Evolutionary conservation across 2,113 vertebrate species (phyloP).

Genomic region (Pomatostomus ruficeps): DNA sequence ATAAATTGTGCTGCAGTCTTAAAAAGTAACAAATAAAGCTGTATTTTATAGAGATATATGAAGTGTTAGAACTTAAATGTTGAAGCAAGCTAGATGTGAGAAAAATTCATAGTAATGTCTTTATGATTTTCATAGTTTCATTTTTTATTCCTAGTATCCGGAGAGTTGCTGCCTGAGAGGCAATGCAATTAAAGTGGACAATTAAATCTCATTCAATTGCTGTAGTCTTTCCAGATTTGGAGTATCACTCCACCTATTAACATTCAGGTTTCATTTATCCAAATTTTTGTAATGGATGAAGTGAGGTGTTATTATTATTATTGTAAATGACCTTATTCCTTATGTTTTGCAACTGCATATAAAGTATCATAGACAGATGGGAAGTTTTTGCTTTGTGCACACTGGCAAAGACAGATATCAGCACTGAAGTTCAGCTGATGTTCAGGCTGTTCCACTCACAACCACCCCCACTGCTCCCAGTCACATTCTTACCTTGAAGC

Average conservation of each 20-base stretch:
- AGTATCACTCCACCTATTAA: background rate
- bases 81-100: background rate
- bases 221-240: background rate
- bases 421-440: background rate
- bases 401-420: background rate
- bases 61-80: background rate
- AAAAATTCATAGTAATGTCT: background rate
- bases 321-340: background rate
- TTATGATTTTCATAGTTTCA: background rate
- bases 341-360: background rate
- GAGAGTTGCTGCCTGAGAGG: background rate
- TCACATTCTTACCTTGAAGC: background rate
- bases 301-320: background rate
- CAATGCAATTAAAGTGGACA: background rate
- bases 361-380: background rate
- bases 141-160: background rate
- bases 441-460: background rate
- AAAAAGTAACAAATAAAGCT: background rate
- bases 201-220: background rate
- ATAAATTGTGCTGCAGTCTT: background rate
- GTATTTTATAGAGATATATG: background rate
- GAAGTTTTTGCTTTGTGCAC: background rate
- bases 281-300: constrained; percentile 14
- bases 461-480: background rate
- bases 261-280: background rate